Conservation (phyloP, 2,113 vertebrate genomes). For the Hiodon tergisus region DNA sequence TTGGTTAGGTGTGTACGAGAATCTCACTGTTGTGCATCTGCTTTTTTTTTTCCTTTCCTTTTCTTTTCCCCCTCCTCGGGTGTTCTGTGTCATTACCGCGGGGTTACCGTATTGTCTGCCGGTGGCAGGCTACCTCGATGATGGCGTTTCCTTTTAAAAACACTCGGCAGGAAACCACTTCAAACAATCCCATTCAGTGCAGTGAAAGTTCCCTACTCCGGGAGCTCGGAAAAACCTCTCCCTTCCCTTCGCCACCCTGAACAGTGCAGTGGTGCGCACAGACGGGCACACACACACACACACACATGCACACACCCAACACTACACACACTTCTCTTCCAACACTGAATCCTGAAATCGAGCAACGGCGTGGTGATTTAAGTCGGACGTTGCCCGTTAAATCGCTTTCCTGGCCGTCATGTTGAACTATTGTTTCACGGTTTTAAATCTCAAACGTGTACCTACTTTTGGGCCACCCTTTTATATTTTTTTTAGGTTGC, state of each 20-base stretch:
- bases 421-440: too few relatives aligned
- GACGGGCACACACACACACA: background rate
- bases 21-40: background rate
- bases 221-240: conserved; percentile 46
- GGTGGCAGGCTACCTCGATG: conserved; percentile 36
- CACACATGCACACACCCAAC: background rate
- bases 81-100: background rate
- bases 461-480: too few relatives aligned
- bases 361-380: too few relatives aligned
- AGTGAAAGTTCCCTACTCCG: conserved; percentile 42
- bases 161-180: conserved; percentile 49
- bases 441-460: too few relatives aligned
- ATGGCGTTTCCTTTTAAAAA: conserved; percentile 45
- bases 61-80: background rate
- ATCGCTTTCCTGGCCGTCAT: too few relatives aligned
- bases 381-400: too few relatives aligned
- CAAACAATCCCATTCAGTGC: conserved; percentile 46
- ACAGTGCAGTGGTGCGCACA: background rate
- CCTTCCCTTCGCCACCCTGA: conserved; percentile 38
- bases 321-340: background rate
- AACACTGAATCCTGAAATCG: too few relatives aligned
- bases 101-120: conserved; percentile 23
- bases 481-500: too few relatives aligned
- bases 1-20: background rate
- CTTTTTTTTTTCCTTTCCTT: background rate